Conservation (phyloP, 2,888 invertebrate genomes). For the Eupithecia dodoneata region DNA sequence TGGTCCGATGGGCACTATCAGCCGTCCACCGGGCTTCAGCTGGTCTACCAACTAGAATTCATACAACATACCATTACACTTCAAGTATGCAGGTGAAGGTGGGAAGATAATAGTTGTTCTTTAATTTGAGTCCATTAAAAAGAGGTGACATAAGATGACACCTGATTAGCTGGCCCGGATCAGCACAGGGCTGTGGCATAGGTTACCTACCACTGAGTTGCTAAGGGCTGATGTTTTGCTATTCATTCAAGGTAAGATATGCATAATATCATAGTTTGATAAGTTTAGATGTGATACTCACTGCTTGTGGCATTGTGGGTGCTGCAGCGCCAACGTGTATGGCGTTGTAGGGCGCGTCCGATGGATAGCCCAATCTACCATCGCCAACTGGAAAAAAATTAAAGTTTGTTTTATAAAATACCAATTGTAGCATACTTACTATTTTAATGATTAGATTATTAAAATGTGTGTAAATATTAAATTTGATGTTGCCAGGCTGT, state of each 20-base stretch:
- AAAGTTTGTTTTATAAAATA: neutral
- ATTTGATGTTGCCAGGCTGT: neutral
- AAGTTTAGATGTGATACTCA: conserved; percentile 68
- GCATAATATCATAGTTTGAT: no score
- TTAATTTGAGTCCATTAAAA: no score
- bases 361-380: conserved; percentile 91
- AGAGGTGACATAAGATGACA: no score
- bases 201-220: no score
- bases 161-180: no score
- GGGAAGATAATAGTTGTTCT: no score
- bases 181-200: no score
- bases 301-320: conserved; percentile 88
- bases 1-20: conserved; percentile 96
- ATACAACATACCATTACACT: neutral
- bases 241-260: no score
- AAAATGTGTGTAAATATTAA: neutral
- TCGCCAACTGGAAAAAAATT: conserved; percentile 88
- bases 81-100: neutral
- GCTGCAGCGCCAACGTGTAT: conserved; percentile 98
- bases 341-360: conserved; percentile 93
- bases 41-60: conserved; percentile 90
- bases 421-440: neutral
- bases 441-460: no score
- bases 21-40: conserved; percentile 95
- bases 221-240: no score